phyloP scores from a whole-genome alignment of 2,888 invertebrate genomes.

The Pandemis heparana region DNA sequence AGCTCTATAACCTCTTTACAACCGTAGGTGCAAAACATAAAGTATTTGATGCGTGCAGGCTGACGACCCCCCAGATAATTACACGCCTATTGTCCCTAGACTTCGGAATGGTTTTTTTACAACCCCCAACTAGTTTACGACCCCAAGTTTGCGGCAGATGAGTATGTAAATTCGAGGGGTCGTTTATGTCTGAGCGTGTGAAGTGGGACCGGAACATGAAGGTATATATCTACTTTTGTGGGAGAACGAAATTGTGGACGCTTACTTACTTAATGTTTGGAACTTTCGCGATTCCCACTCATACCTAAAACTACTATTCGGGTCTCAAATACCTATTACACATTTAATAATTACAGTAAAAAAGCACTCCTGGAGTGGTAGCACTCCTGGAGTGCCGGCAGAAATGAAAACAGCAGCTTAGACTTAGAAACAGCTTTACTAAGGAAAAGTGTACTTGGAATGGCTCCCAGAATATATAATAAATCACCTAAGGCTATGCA shows the following conservation, averaged over 20 bases:
- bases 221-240: not conserved
- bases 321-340: too few species aligned
- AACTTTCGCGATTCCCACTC: too few species aligned
- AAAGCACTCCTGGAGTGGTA: too few species aligned
- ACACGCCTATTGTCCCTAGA: constrained; percentile 67
- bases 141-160: constrained; percentile 28
- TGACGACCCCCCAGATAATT: constrained; percentile 71
- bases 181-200: constrained; percentile 3
- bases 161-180: constrained; percentile 38
- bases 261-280: too few species aligned
- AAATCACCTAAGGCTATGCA: too few species aligned
- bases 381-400: too few species aligned
- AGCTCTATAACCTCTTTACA: constrained; percentile 44
- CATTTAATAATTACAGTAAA: too few species aligned
- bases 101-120: constrained; percentile 40
- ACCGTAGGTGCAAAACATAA: constrained; percentile 70
- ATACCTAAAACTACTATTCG: too few species aligned
- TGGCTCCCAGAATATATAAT: too few species aligned
- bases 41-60: constrained; percentile 69
- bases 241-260: not conserved
- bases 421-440: too few species aligned
- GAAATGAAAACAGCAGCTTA: too few species aligned
- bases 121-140: constrained; percentile 34
- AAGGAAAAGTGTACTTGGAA: too few species aligned
- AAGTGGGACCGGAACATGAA: not conserved